A percentile compares a stretch with the other conserved stretches of the same genome.
Conservation (phyloP, 2,888 invertebrate genomes). For the Leptinotarsa rubiginosa region DNA sequence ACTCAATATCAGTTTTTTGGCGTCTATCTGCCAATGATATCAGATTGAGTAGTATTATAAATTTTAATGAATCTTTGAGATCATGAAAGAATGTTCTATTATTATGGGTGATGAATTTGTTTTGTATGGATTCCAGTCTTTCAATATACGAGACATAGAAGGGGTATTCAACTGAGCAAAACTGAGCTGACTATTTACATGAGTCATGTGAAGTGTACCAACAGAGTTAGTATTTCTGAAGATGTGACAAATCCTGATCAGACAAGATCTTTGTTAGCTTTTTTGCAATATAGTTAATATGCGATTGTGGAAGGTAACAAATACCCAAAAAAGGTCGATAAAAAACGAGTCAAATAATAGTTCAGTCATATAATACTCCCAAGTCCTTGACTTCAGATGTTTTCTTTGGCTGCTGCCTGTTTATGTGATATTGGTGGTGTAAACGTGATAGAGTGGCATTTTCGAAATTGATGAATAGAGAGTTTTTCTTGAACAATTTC, state of each 20-base stretch:
- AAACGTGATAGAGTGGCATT: neutral
- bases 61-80: neutral
- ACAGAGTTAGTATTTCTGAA: neutral
- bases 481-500: no score
- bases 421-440: neutral
- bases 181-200: neutral
- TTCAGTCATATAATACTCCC: conserved; percentile 2
- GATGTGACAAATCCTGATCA: conserved; percentile 4
- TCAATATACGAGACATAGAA: neutral
- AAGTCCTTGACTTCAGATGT: conserved; percentile 13
- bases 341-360: conserved; percentile 17
- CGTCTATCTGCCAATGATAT: neutral
- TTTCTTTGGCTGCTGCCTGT: neutral
- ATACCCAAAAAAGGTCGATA: no score
- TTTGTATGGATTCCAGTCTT: neutral
- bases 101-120: neutral
- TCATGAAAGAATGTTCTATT: neutral
- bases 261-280: conserved; percentile 10
- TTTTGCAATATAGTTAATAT: conserved; percentile 13
- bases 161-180: neutral
- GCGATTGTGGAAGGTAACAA: no score
- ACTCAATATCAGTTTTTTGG: neutral
- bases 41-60: neutral
- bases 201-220: neutral
- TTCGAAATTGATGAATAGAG: neutral